A percentile compares a stretch with the other conserved stretches of the same genome.
Evolutionary conservation across 2,113 vertebrate species (phyloP).

Genomic region (Epinephelus lanceolatus): DNA sequence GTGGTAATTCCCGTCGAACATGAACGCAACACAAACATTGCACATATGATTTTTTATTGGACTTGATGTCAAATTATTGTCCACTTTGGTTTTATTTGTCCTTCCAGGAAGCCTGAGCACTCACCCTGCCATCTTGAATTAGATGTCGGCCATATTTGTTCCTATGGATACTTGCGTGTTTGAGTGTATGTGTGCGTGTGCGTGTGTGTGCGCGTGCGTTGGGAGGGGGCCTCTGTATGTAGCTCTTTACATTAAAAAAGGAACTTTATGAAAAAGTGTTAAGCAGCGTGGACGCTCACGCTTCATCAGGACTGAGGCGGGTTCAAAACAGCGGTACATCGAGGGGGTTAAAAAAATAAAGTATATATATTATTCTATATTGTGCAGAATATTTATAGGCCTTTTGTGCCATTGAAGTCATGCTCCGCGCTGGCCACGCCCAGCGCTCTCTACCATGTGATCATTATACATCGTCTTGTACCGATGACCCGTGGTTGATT

Average conservation of each 20-base stretch:
- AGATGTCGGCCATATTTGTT: slow-evolving; percentile 79
- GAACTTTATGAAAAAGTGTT: slow-evolving; percentile 55
- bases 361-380: slow-evolving; percentile 84
- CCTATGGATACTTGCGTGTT: slow-evolving; percentile 69
- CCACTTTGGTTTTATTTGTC: slow-evolving; percentile 8
- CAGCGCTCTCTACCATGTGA: slow-evolving; percentile 82
- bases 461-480: slow-evolving; percentile 88
- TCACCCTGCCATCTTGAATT: slow-evolving; percentile 74
- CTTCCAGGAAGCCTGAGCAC: slow-evolving; percentile 67
- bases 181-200: slow-evolving; percentile 38
- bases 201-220: background rate
- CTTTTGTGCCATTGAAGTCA: slow-evolving; percentile 82
- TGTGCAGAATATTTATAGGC: slow-evolving; percentile 87
- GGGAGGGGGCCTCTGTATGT: slow-evolving; percentile 72
- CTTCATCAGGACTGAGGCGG: slow-evolving; percentile 40
- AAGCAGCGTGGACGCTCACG: slow-evolving; percentile 38
- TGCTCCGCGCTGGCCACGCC: slow-evolving; percentile 74
- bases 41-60: slow-evolving; percentile 12
- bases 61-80: slow-evolving; percentile 36
- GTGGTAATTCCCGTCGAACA: slow-evolving; percentile 26
- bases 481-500: slow-evolving; percentile 86
- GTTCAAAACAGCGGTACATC: slow-evolving; percentile 34
- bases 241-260: slow-evolving; percentile 73
- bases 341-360: slow-evolving; percentile 37
- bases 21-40: slow-evolving; percentile 9